These are phyloP conservation scores for Drosophila nigricruria DNA, from an alignment of 2,888 invertebrate genomes.

Conservation along the genomic window DNA sequence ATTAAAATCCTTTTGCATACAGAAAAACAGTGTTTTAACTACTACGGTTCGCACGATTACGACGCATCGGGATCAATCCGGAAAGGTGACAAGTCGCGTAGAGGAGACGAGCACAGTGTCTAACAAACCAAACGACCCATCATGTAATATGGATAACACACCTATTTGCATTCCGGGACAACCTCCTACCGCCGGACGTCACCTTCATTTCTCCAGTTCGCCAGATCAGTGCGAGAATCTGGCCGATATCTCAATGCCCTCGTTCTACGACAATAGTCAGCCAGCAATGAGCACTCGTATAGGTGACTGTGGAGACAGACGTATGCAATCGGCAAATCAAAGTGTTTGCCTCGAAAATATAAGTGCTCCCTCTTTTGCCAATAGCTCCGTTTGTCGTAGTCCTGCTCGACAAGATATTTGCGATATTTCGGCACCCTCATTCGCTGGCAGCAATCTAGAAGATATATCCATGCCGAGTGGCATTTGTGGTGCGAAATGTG, in stretches of 20 bases:
- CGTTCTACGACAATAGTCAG: constrained; percentile 26
- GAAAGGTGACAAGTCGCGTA: constrained; percentile 45
- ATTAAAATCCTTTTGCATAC: background rate
- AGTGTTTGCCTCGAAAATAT: constrained; percentile 20
- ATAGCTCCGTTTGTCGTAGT: background rate
- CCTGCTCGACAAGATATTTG: constrained; percentile 5
- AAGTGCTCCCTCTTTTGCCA: constrained; percentile 24
- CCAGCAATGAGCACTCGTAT: constrained; percentile 40
- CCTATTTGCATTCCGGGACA: background rate
- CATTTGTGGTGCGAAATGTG: background rate
- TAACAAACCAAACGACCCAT: constrained; percentile 3
- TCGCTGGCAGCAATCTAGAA: background rate
- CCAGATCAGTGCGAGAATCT: constrained; percentile 31
- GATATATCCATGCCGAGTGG: constrained; percentile 13
- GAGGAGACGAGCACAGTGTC: constrained; percentile 50
- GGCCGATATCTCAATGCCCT: constrained; percentile 48
- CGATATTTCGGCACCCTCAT: constrained; percentile 17
- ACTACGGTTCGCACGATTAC: constrained; percentile 32
- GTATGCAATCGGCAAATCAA: background rate
- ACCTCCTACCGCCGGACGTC: constrained; percentile 8
- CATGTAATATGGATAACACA: constrained; percentile 12
- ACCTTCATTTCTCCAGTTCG: constrained; percentile 28
- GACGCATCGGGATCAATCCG: constrained; percentile 47
- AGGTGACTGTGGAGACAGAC: no score
- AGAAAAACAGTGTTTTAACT: constrained; percentile 22